Evolutionary conservation across 2,113 vertebrate species (phyloP).

Genomic region (Mormyrus iriodes): DNA sequence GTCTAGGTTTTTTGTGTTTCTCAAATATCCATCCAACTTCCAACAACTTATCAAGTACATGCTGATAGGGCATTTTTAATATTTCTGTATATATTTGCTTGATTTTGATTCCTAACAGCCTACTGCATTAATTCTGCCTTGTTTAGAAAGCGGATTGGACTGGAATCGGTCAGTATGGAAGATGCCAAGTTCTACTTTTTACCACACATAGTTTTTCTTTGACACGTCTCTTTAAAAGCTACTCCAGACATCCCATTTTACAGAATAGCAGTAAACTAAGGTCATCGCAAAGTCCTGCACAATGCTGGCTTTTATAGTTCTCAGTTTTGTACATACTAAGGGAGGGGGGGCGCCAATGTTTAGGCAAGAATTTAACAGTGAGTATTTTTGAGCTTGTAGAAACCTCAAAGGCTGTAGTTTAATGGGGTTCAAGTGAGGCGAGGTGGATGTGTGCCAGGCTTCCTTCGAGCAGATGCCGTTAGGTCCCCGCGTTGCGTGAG

Average conservation of each 20-base stretch:
- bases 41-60: neutral
- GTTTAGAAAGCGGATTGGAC: neutral
- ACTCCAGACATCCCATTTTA: neutral
- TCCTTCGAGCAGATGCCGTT: conserved; percentile 45
- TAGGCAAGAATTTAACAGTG: conserved; percentile 5
- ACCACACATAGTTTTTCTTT: neutral
- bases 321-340: neutral
- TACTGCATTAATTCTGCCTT: neutral
- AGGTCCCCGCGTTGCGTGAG: conserved; percentile 28
- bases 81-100: neutral
- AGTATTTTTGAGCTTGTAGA: conserved; percentile 59
- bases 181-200: neutral
- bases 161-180: neutral
- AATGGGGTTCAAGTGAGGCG: conserved; percentile 57
- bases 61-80: neutral
- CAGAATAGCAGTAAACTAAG: neutral
- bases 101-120: neutral
- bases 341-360: neutral
- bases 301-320: neutral
- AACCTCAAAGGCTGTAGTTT: conserved; percentile 62
- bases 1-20: neutral
- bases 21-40: neutral
- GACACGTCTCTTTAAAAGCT: neutral
- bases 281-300: neutral
- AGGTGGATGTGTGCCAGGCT: conserved; percentile 43